Evolutionary conservation across 2,888 invertebrate species (phyloP).

Genomic region (Mechanitis mazaeus): DNA sequence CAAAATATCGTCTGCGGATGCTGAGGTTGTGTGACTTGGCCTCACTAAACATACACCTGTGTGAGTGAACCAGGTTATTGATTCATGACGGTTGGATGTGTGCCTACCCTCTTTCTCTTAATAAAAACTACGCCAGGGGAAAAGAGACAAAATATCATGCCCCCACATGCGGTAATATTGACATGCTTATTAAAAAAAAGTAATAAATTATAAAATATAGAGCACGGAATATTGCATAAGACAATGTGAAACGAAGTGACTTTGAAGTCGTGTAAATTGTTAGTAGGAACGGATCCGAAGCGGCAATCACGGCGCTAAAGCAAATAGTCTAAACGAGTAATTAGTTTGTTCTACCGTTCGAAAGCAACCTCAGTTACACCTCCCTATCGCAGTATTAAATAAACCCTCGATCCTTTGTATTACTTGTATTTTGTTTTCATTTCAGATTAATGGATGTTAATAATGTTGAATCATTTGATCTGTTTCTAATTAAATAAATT

Average conservation of each 20-base stretch:
- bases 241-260: conserved; percentile 3
- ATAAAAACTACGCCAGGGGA: conserved; percentile 59
- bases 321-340: conserved; percentile 67
- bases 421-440: conserved; percentile 2
- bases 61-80: conserved; percentile 70
- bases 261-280: conserved; percentile 9
- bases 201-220: neutral
- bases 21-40: conserved; percentile 53
- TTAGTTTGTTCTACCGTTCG: conserved; percentile 64
- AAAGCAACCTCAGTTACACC: conserved; percentile 27
- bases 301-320: conserved; percentile 56
- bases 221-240: neutral
- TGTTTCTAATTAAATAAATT: neutral
- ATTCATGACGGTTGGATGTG: conserved; percentile 69
- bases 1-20: conserved; percentile 67
- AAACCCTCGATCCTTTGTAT: neutral
- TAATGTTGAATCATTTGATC: conserved; percentile 1
- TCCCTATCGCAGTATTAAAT: conserved; percentile 10
- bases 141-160: conserved; percentile 45
- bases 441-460: neutral
- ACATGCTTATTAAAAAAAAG: conserved; percentile 18
- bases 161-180: conserved; percentile 23
- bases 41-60: conserved; percentile 44
- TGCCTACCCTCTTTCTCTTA: conserved; percentile 68
- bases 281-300: conserved; percentile 27